Evolutionary conservation across 2,888 invertebrate species (phyloP).

Genomic region (Eretmocerus hayati): DNA sequence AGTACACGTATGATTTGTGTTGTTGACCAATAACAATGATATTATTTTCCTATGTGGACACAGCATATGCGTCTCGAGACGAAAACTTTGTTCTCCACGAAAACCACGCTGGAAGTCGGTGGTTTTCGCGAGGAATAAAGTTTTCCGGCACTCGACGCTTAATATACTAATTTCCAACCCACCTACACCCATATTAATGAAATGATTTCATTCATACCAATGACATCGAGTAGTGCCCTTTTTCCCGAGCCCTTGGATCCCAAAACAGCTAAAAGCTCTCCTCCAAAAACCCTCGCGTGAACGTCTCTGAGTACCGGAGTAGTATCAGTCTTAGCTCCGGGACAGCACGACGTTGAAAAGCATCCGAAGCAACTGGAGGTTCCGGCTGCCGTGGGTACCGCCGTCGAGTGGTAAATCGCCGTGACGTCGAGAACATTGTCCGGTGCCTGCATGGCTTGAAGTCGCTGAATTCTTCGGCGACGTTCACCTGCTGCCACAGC

Average conservation of each 20-base stretch:
- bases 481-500: background rate
- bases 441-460: too few species aligned
- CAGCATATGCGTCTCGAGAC: too few species aligned
- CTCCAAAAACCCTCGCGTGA: slow-evolving; percentile 82
- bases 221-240: slow-evolving; percentile 86
- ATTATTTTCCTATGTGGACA: too few species aligned
- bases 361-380: slow-evolving; percentile 6
- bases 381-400: slow-evolving; percentile 30
- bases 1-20: too few species aligned
- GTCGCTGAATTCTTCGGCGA: too few species aligned
- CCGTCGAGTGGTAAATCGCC: slow-evolving; percentile 71
- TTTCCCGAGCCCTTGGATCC: slow-evolving; percentile 97
- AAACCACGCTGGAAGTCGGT: too few species aligned
- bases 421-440: slow-evolving; percentile 82
- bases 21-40: too few species aligned
- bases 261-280: slow-evolving; percentile 86
- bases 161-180: too few species aligned
- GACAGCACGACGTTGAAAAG: slow-evolving; percentile 38
- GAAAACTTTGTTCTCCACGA: too few species aligned
- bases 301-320: slow-evolving; percentile 84
- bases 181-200: too few species aligned
- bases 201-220: slow-evolving; percentile 44
- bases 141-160: too few species aligned
- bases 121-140: too few species aligned
- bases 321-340: slow-evolving; percentile 37